phyloP scores from a whole-genome alignment of 2,797 vertebrate genomes.

The Gymnoscopelus braueri region DNA sequence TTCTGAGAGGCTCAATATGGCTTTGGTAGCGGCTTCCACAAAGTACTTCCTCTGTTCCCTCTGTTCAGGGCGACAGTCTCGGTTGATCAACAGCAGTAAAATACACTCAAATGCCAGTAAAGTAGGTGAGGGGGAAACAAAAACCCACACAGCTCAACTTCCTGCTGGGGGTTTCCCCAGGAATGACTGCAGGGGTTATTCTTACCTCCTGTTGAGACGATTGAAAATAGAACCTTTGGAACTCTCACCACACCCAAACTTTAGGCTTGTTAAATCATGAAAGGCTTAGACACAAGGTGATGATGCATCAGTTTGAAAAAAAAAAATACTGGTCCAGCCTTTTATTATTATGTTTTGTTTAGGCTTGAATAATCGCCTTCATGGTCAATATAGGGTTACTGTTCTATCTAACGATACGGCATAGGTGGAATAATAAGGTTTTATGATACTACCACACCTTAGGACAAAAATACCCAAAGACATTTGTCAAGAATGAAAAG shows the following conservation, averaged over 20 bases:
- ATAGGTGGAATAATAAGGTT: not conserved
- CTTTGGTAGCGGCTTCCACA: not conserved
- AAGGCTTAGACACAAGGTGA: constrained; percentile 6
- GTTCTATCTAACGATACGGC: not conserved
- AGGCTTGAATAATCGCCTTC: not conserved
- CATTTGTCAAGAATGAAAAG: too few species aligned
- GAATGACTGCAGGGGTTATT: constrained; percentile 35
- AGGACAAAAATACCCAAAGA: too few species aligned
- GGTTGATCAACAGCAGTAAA: constrained; percentile 30
- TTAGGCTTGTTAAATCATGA: constrained; percentile 28
- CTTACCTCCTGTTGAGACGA: constrained; percentile 68
- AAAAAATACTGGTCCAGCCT: not conserved
- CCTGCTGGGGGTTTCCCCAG: constrained; percentile 79
- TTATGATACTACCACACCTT: too few species aligned
- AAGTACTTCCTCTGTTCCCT: constrained; percentile 18
- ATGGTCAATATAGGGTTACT: not conserved
- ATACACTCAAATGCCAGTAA: constrained; percentile 5
- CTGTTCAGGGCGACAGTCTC: constrained; percentile 24
- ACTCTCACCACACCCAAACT: constrained; percentile 41
- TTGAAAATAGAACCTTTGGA: constrained; percentile 54
- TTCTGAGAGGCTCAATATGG: constrained; percentile 1
- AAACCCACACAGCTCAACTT: constrained; percentile 61
- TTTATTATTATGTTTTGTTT: not conserved
- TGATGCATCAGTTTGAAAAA: constrained; percentile 11
- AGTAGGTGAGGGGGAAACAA: constrained; percentile 48